Conservation (phyloP, 2,797 vertebrate species). For the Lindbergichthys nudifrons region DNA sequence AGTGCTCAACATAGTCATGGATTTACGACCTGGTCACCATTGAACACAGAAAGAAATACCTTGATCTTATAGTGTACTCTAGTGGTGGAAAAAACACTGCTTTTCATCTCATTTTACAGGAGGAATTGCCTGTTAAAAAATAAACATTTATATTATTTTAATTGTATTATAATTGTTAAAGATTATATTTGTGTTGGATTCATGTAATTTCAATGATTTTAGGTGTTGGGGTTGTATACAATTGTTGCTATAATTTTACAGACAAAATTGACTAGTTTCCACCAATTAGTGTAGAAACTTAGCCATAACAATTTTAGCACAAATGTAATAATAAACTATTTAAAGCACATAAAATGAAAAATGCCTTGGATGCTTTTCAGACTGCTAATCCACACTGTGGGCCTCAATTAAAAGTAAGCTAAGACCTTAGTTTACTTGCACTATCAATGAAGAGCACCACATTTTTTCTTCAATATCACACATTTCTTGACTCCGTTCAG, state of each 20-base stretch:
- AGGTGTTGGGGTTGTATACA: neutral
- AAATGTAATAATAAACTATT: no score
- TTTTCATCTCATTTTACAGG: neutral
- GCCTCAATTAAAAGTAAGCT: no score
- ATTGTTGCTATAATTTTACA: neutral
- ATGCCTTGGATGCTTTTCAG: no score
- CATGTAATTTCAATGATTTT: neutral
- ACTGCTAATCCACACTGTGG: no score
- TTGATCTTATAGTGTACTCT: constrained; percentile 71
- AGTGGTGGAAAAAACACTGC: constrained; percentile 58
- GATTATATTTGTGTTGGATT: no score
- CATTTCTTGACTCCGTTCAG: no score
- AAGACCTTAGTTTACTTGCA: no score
- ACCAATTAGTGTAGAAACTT: neutral
- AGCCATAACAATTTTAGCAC: neutral
- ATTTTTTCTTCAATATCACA: no score
- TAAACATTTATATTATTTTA: neutral
- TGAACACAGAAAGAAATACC: neutral
- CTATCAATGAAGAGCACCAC: no score
- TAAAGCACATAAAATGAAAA: no score
- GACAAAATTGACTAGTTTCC: neutral
- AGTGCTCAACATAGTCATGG: neutral
- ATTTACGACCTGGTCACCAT: constrained; percentile 7
- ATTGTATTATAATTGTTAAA: neutral
- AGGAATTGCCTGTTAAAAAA: neutral